phyloP scores from a whole-genome alignment of 2,113 vertebrate genomes.

The Eira barbara region DNA sequence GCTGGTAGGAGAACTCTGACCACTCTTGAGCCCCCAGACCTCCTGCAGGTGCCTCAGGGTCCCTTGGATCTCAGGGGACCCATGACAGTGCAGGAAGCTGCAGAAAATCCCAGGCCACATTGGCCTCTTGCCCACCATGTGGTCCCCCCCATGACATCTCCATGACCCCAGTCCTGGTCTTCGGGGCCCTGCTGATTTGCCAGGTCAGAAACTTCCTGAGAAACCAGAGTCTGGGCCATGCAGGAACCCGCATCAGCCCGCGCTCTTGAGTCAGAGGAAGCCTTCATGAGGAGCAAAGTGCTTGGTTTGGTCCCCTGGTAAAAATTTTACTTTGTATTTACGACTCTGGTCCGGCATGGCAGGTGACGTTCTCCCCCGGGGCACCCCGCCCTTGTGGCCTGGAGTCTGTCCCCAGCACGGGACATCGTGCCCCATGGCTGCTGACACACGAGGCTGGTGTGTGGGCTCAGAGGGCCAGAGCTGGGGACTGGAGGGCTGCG shows the following conservation, averaged over 20 bases:
- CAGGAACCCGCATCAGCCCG: neutral
- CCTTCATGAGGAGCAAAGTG: neutral
- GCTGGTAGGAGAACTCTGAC: neutral
- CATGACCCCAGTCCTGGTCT: neutral
- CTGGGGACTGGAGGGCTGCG: no score
- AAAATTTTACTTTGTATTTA: neutral
- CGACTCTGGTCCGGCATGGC: no score
- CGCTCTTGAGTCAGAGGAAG: neutral
- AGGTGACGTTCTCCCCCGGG: neutral
- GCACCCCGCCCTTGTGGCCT: neutral
- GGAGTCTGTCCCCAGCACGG: fast-evolving
- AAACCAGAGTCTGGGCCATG: no score
- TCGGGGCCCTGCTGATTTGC: neutral
- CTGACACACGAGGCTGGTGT: neutral
- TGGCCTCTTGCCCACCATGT: neutral
- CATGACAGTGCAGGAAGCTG: neutral
- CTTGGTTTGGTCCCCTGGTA: neutral
- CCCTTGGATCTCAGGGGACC: neutral
- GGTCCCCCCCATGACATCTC: neutral
- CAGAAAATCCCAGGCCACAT: neutral
- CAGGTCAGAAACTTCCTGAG: neutral
- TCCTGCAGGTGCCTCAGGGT: no score
- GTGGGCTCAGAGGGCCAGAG: neutral
- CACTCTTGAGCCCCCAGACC: neutral
- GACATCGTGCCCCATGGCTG: fast-evolving